Conservation (phyloP, 2,888 invertebrate species). For the Neoaliturus tenellus region DNA sequence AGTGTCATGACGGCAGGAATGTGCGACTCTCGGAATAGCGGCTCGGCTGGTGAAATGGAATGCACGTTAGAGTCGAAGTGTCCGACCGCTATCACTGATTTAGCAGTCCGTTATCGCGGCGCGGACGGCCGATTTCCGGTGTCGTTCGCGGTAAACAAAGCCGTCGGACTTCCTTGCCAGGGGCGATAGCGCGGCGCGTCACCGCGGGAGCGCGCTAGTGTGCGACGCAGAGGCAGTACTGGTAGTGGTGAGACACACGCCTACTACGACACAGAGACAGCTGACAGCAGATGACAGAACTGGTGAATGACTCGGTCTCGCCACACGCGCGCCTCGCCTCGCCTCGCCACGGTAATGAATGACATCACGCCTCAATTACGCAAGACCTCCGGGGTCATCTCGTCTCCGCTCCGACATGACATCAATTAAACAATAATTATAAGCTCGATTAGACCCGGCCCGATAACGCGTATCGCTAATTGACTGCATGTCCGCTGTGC, state of each 20-base stretch:
- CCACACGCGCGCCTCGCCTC: too few species aligned
- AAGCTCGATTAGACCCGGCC: conserved; percentile 1
- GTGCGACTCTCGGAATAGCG: conserved; percentile 14
- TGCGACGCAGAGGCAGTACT: too few species aligned
- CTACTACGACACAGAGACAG: too few species aligned
- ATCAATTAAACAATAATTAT: conserved; percentile 10
- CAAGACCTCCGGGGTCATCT: neutral
- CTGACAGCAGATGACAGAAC: too few species aligned
- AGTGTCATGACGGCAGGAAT: neutral
- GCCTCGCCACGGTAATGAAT: neutral
- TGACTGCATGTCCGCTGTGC: neutral
- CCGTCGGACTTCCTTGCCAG: neutral
- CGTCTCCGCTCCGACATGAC: too few species aligned
- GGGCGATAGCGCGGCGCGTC: neutral
- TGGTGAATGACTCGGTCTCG: conserved; percentile 11
- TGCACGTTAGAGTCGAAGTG: neutral
- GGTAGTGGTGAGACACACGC: neutral
- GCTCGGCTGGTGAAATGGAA: neutral
- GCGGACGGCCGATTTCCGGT: neutral
- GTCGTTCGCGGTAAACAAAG: conserved; percentile 1
- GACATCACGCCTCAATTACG: conserved; percentile 16
- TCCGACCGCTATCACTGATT: neutral
- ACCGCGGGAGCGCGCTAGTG: neutral
- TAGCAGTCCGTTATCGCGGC: neutral
- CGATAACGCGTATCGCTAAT: conserved; percentile 34